phyloP scores from a whole-genome alignment of 53 echinoderm and acorn worm species.

The Temnopleurus reevesii region DNA sequence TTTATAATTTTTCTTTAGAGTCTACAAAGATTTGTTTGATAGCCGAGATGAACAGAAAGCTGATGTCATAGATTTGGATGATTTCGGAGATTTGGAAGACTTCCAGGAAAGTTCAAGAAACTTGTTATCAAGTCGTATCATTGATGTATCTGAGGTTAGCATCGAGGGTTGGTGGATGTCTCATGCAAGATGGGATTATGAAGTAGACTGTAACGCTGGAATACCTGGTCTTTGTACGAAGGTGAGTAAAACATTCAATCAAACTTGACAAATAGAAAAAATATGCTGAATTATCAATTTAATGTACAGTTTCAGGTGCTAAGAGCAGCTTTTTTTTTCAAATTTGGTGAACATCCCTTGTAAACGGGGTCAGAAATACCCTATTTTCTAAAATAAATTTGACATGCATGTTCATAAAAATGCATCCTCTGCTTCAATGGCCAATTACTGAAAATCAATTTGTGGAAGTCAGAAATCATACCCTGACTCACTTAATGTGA shows the following conservation, averaged over 20 bases:
- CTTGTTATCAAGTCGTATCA: slow-evolving; percentile 39
- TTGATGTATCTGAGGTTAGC: slow-evolving; percentile 45
- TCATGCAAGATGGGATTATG: slow-evolving; percentile 82
- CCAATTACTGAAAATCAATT: too few species aligned
- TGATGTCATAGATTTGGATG: not conserved
- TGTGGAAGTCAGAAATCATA: too few species aligned
- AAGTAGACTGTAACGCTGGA: slow-evolving; percentile 86
- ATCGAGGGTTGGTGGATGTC: slow-evolving; percentile 95
- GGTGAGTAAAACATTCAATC: slow-evolving; percentile 68
- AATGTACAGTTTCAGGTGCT: too few species aligned
- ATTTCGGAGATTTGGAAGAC: slow-evolving; percentile 44
- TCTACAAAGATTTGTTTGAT: slow-evolving; percentile 38
- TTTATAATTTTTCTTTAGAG: slow-evolving; percentile 16
- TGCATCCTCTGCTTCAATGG: too few species aligned
- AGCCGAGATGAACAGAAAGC: not conserved
- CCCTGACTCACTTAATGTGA: too few species aligned
- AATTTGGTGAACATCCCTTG: too few species aligned
- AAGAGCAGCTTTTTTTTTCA: too few species aligned
- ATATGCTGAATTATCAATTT: not conserved
- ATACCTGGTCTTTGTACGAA: slow-evolving; percentile 81
- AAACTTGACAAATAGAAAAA: not conserved
- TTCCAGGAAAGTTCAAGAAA: slow-evolving; percentile 24
- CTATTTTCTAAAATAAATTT: too few species aligned
- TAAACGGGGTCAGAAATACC: too few species aligned
- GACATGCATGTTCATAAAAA: too few species aligned